Base-by-base conservation (phyloP, 1,140 invertebrate species). In the Eriocheir sinensis region DNA sequence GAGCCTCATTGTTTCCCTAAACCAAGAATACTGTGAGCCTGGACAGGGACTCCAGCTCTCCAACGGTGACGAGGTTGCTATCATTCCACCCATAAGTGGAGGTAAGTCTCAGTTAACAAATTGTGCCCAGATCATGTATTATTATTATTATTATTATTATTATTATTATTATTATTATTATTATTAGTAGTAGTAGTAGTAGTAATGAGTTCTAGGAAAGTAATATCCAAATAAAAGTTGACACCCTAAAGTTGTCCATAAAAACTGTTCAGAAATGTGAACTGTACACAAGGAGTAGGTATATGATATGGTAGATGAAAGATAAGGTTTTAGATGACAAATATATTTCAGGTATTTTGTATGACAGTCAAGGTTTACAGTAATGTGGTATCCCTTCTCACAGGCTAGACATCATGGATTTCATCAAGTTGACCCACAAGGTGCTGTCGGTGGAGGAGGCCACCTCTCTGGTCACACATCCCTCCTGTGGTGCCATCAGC, bases 401-500 rank as follows among this genome's bases (percentile, higher is more conserved):
- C 60, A 93, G 91, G 94, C 72, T 95, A 95, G 9, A 15, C 4
- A 81, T 30, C 21, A 93, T 95, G 90, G 94, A 94, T 40, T 85
- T 94, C 86, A 72, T 95, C 21, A 93, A 95, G 40, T 27, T 95
- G 32, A 96, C 95, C 27, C 38, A 38, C 27, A 93, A 95, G 27
- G 86, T 81, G 30, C 83, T 96, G 3, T 95, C 94, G 41, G 95
- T 96, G 89, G 92, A 95, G 80, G 93, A 95, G 36, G 92, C 89
- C 15, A 94, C 94, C n/a, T 48, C 41, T 8, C 88, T 93, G 9
- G 83, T 92, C 41, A 94, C 89, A 27, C 32, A 94, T 86, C 90
- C 94, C 2, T 91, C 90, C 34, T 99, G 98, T 97, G 99, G 99
- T 79, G 99, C 99, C 9, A 97, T 98, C 36, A 98, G 98, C 3